These are phyloP conservation scores for Eilema depressum DNA, from an alignment of 2,888 invertebrate species.

Conservation along the genomic window DNA sequence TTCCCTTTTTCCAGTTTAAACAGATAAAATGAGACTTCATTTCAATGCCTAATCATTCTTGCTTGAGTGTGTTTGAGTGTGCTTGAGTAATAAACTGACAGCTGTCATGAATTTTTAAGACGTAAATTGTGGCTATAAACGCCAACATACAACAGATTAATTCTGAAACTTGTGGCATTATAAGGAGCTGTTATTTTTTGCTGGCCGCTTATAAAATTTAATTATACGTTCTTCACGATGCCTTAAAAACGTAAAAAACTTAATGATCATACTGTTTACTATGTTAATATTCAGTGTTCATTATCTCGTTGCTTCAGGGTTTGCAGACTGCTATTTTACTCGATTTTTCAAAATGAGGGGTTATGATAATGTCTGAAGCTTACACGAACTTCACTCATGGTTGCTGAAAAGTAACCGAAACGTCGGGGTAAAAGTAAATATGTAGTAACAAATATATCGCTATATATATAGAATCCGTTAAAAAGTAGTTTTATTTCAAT, in stretches of 20 bases:
- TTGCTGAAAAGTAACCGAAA: too few species aligned
- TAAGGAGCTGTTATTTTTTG: conserved; percentile 23
- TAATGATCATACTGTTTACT: conserved; percentile 12
- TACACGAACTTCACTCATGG: too few species aligned
- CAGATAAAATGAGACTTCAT: neutral
- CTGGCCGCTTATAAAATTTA: conserved; percentile 14
- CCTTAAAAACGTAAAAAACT: conserved; percentile 10
- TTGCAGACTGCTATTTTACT: neutral
- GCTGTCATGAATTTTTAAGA: neutral
- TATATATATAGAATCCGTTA: too few species aligned
- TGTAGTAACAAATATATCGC: too few species aligned
- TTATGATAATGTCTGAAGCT: too few species aligned
- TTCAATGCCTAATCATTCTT: neutral
- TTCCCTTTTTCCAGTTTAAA: too few species aligned
- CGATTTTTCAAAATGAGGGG: neutral
- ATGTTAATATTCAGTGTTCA: conserved; percentile 1
- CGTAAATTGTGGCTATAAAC: conserved; percentile 13
- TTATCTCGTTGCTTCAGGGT: conserved; percentile 5
- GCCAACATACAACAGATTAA: conserved; percentile 16
- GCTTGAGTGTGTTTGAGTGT: neutral
- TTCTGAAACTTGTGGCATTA: conserved; percentile 24
- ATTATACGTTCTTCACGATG: conserved; percentile 23
- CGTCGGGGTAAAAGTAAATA: too few species aligned
- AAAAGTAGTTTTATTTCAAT: too few species aligned
- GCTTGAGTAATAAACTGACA: neutral